These are phyloP conservation scores for Lipotes vexillifer DNA, from an alignment of 2,113 vertebrate species.

Conservation along the genomic window DNA sequence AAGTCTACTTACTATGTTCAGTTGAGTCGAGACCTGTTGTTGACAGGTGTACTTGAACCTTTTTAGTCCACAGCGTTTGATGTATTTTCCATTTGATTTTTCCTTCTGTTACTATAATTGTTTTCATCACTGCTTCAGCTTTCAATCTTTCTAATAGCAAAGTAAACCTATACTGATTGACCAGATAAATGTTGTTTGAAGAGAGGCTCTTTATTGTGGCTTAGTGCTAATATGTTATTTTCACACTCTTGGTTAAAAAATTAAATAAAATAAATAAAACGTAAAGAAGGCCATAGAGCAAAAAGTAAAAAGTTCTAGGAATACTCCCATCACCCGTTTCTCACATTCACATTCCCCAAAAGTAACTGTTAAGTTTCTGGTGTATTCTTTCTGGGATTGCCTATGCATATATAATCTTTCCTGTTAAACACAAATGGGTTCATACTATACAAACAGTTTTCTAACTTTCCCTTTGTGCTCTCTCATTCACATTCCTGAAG, in stretches of 20 bases:
- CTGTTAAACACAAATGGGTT: neutral
- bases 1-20: neutral
- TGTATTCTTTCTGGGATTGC: neutral
- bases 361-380: neutral
- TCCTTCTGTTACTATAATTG: neutral
- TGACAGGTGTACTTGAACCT: neutral
- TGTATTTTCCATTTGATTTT: neutral
- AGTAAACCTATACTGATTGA: neutral
- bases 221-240: conserved; percentile 12
- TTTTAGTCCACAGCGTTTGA: neutral
- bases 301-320: neutral
- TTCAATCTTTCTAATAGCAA: neutral
- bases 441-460: neutral
- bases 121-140: neutral
- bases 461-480: neutral
- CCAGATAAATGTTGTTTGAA: neutral
- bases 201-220: neutral
- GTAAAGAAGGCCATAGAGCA: neutral
- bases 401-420: neutral
- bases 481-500: neutral
- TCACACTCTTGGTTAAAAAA: conserved; percentile 27
- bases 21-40: neutral
- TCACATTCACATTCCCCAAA: neutral
- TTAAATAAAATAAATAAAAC: neutral
- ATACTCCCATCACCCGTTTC: neutral